These are phyloP conservation scores for Aleadryas rufinucha DNA, from an alignment of 2,113 vertebrate genomes.

Conservation along the genomic window DNA sequence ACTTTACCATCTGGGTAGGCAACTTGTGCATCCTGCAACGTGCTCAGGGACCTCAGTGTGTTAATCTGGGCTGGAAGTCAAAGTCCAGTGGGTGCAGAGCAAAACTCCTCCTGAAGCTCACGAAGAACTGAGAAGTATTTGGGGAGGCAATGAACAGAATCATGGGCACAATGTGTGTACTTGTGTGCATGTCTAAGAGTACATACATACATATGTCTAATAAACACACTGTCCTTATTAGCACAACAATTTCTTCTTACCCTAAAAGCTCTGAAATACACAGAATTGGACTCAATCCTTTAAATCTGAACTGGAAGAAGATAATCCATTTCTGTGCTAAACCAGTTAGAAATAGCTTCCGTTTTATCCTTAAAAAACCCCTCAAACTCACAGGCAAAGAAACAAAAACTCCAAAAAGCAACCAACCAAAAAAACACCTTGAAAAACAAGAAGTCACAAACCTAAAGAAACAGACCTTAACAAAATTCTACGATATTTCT, in stretches of 20 bases:
- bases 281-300: neutral
- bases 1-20: neutral
- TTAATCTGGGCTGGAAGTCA: neutral
- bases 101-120: neutral
- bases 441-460: neutral
- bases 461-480: neutral
- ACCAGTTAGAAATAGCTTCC: neutral
- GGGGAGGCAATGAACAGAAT: neutral
- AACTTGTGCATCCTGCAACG: neutral
- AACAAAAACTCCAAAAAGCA: neutral
- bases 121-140: neutral
- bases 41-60: neutral
- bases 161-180: fast-evolving
- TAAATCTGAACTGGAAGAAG: neutral
- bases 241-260: neutral
- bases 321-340: neutral
- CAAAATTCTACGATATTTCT: neutral
- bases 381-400: neutral
- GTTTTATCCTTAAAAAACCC: neutral
- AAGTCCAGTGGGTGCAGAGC: neutral
- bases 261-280: neutral
- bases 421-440: fast-evolving
- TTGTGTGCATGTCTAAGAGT: neutral
- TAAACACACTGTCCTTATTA: neutral
- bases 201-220: neutral